A percentile compares a stretch with the other conserved stretches of the same genome.
Conservation (phyloP, 1,140 invertebrate genomes). For the Phortica variegata region DNA sequence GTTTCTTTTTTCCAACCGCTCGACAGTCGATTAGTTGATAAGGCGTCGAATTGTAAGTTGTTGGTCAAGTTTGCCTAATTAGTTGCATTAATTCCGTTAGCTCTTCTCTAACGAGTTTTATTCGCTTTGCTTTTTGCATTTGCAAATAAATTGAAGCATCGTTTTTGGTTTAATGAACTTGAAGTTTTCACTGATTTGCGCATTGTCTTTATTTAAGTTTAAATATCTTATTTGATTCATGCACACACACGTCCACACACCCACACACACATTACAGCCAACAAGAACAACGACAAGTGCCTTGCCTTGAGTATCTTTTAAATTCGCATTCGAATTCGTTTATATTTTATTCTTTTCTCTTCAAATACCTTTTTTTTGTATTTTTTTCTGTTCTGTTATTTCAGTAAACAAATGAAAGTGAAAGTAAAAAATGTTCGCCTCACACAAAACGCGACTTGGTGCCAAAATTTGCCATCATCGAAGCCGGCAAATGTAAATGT, state of each 20-base stretch:
- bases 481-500: constrained; percentile 19
- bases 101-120: not conserved
- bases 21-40: constrained; percentile 4
- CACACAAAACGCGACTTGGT: constrained; percentile 36
- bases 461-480: constrained; percentile 45
- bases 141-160: not conserved
- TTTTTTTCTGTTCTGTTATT: constrained; percentile 42
- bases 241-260: too few species aligned
- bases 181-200: not conserved
- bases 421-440: constrained; percentile 46
- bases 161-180: not conserved
- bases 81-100: constrained; percentile 8
- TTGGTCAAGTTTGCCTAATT: constrained; percentile 52
- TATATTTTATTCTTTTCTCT: not conserved
- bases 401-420: constrained; percentile 54
- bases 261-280: not conserved
- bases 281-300: not conserved
- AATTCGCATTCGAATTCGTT: too few species aligned
- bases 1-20: constrained; percentile 15
- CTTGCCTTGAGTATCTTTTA: not conserved
- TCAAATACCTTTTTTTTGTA: not conserved
- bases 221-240: too few species aligned
- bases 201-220: too few species aligned
- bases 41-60: constrained; percentile 17
- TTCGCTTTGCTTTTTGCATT: constrained; percentile 16